Percentiles rank a stretch among this genome's conserved stretches.
Evolutionary conservation across 1,140 invertebrate species (phyloP).

Genomic region (Caenorhabditis briggsae): DNA sequence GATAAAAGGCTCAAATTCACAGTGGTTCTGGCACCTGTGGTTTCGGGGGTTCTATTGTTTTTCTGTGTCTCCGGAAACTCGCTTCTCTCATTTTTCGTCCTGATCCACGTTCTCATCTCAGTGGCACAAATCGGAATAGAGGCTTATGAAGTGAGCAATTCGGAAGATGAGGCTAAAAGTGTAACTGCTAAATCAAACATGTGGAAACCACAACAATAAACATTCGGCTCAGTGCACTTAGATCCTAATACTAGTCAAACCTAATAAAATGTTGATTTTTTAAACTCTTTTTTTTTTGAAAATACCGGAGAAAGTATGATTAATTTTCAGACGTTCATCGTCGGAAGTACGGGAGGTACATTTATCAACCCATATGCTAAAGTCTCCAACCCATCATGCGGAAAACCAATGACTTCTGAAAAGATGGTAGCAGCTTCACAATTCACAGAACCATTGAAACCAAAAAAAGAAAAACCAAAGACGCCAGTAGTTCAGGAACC

Average conservation of each 20-base stretch:
- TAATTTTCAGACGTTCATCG: neutral
- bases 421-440: neutral
- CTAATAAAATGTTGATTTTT: neutral
- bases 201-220: neutral
- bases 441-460: conserved; percentile 5
- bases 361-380: neutral
- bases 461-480: neutral
- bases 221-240: neutral
- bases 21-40: neutral
- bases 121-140: conserved; percentile 1
- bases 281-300: no score
- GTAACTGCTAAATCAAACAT: conserved; percentile 10
- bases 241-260: neutral
- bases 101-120: conserved; percentile 9
- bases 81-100: neutral
- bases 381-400: neutral
- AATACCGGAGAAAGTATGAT: no score
- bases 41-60: neutral
- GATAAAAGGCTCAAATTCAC: neutral
- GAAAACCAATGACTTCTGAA: neutral
- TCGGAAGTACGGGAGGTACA: neutral
- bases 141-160: conserved; percentile 15
- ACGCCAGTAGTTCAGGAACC: neutral
- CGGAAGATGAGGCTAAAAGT: neutral
- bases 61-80: neutral